Evolutionary conservation across 2,888 invertebrate genomes (phyloP), one percentile per base, ranked within the genome.

Genomic region (Epiblema foenella): DNA sequence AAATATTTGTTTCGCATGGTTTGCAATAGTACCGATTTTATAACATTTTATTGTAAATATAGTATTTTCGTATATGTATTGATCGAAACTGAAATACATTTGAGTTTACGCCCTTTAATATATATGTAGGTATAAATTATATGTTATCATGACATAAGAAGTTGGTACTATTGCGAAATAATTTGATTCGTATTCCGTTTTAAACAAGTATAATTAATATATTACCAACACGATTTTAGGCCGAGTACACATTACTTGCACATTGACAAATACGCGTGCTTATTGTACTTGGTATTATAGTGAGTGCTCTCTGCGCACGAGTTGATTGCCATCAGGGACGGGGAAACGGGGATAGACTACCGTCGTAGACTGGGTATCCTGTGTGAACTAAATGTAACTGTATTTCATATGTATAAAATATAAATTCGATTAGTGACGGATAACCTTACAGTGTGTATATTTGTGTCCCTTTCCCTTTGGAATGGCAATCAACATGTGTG

Each of bases 31-130:
- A 52, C 77, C 77, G 73, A 77, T 78, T 76, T 77, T 77, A 78
- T 77, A 77, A 66, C 54, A 75, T 76, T 81, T 80, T 75, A 79
- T 75, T 83, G 81, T 83, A 81, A 81, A 82, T 83, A 81, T 76
- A 78, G 68, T 76, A 73, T 72, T 72, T 69, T 69, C 60, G 62
- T 75, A 68, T 74, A 37, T 72, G 56, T 75, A 71, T 69, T 58
- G 39, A 59, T 69, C 58, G 52, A 68, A 75, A 64, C 73, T 33
- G 69, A 74, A 65, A 58, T 52, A 63, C 69, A 72, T 73, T 72
- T 73, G 74, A 65, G 70, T 66, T 65, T 33, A 52, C 42, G 11
- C 63, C 89, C 83, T 83, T 85, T 87, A 86, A 85, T 86, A 85
- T 85, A 83, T n/a, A n/a, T n/a, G 76, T 83, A 83, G 29, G 18